Base-by-base conservation (phyloP, 1,140 invertebrate genomes). In the Ptiloglossa arizonensis region DNA sequence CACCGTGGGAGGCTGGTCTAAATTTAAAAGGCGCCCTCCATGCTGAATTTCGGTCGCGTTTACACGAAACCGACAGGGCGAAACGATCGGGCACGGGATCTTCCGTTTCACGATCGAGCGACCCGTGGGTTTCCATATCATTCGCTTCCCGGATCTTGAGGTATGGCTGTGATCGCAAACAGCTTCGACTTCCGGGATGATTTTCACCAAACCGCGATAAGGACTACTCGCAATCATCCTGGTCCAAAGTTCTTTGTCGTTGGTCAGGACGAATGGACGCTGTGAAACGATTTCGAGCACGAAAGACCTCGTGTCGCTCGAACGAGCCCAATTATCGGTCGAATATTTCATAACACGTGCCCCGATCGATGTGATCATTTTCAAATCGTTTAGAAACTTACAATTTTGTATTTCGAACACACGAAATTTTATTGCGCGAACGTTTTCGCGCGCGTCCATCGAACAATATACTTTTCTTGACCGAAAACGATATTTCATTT, bases 121-220 rank as follows among this genome's bases (percentile, higher is more conserved):
- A 35, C 52, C 46, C 59, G 41, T 57, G 29, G 35, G 48, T 63
- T 78, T 81, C 64, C 54, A 38, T 84, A 78, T 83, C 78, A 48
- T 48, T 22, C 59, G 63, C 69, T 86, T 86, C 81, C 81, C 79
- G 85, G 80, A 85, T 81, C 48, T 52, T 80, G 78, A 81, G 74
- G 77, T 78, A 64, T 19, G 35, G 68, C 48, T 46, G 48, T 19
- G 22, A 15, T n/a, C 64, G 22, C 71, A n/a, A n/a, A 62, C 46
- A 1, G 67, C 46, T 13, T 41, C 41, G 48, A 29, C 70, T 78
- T 81, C 80, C 83, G 69, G 66, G 71, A 73, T 64, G 64, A 77
- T 63, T 83, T 75, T 68, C 41, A 46, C 29, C 46, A 70, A 75
- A 72, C 80, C 72, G 69, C 57, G 85, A 85, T 82, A 82, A 85